Conservation (phyloP, 2,113 vertebrate species). For the Tursiops truncatus region DNA sequence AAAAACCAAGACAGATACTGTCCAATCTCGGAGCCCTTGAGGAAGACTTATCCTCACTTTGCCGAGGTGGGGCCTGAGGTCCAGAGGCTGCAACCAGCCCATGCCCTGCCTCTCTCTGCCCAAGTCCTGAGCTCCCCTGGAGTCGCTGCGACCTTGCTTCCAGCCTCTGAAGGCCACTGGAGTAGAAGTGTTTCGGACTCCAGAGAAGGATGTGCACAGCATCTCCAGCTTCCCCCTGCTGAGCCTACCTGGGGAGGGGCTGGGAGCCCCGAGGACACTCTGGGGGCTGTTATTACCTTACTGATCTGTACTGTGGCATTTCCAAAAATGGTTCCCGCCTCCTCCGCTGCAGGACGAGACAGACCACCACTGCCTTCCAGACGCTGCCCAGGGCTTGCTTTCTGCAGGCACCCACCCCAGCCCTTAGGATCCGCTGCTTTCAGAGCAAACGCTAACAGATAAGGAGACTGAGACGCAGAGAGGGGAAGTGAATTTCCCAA, state of each 20-base stretch:
- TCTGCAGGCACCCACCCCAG: background rate
- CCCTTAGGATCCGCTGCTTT: too few relatives aligned
- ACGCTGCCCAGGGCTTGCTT: background rate
- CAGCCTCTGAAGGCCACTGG: background rate
- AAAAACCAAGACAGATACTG: background rate
- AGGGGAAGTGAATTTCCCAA: background rate
- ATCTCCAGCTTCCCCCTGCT: background rate
- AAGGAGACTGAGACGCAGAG: background rate
- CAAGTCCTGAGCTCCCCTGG: accelerated
- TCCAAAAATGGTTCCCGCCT: background rate
- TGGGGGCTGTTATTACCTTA: background rate
- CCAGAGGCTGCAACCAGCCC: background rate
- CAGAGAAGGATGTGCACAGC: background rate
- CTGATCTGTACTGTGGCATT: background rate
- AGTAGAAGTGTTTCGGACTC: background rate
- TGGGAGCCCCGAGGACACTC: background rate
- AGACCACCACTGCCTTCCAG: background rate
- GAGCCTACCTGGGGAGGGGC: background rate
- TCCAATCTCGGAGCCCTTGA: background rate
- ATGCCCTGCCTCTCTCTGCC: accelerated
- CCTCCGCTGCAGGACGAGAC: background rate
- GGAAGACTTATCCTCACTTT: background rate
- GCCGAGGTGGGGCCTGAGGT: background rate
- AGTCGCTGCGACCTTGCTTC: background rate
- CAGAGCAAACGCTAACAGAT: background rate